These are phyloP conservation scores for Nasalis larvatus DNA, from an alignment of 2,113 vertebrate species.

Conservation along the genomic window DNA sequence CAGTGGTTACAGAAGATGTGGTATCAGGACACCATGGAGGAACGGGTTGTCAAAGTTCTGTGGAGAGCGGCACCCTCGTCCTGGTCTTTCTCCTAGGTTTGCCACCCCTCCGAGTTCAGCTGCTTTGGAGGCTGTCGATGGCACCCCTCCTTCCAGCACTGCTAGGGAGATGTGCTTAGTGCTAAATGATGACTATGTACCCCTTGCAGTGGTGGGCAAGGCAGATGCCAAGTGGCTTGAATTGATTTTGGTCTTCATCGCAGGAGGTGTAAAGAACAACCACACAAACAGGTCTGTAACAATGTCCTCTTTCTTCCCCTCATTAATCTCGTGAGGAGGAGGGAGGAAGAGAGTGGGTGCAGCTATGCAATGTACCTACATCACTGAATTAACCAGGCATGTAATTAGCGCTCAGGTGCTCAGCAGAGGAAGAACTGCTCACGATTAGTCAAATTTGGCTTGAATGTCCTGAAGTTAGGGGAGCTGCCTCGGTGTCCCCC, in stretches of 20 bases:
- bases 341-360: constrained; percentile 77
- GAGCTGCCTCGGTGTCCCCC: fast-evolving
- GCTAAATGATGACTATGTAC: constrained; percentile 56
- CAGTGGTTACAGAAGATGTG: background rate
- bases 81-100: background rate
- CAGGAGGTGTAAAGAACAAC: constrained; percentile 66
- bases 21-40: background rate
- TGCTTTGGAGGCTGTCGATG: background rate
- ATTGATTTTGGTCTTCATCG: constrained; percentile 73
- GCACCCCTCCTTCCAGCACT: background rate
- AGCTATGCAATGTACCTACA: constrained; percentile 75
- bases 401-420: constrained; percentile 87
- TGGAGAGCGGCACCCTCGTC: background rate
- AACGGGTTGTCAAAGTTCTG: background rate
- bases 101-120: background rate
- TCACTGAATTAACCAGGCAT: constrained; percentile 89
- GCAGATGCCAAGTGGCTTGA: constrained; percentile 29
- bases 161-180: background rate
- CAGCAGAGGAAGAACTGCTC: constrained; percentile 76
- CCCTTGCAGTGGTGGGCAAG: constrained; percentile 50
- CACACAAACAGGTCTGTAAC: constrained; percentile 77
- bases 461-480: constrained; percentile 78
- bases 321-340: constrained; percentile 84
- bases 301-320: constrained; percentile 81
- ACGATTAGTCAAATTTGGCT: constrained; percentile 81